phyloP scores from a whole-genome alignment of 2,888 invertebrate genomes.

The Linnaemya vulpina region DNA sequence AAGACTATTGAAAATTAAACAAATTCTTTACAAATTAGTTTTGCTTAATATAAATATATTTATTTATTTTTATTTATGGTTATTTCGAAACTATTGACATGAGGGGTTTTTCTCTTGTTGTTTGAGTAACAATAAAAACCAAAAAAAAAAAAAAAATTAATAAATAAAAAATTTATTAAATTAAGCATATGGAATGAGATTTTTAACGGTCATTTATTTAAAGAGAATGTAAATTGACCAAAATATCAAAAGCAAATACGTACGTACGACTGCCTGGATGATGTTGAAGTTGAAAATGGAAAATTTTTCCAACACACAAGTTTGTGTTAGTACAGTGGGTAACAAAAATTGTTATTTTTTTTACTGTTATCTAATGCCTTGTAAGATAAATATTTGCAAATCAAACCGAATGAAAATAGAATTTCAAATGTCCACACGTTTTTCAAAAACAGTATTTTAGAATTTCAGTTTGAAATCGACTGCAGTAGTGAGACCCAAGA shows the following conservation, averaged over 20 bases:
- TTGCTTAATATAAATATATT: conserved; percentile 1
- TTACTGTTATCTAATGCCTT: too few relatives aligned
- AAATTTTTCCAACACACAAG: not conserved
- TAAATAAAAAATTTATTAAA: conserved; percentile 18
- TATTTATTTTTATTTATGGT: not conserved
- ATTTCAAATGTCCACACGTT: too few relatives aligned
- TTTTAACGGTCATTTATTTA: conserved; percentile 60
- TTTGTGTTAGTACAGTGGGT: not conserved
- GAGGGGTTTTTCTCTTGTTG: not conserved
- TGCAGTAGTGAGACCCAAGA: too few relatives aligned
- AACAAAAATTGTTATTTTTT: not conserved
- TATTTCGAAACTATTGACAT: conserved; percentile 36
- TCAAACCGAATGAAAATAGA: too few relatives aligned
- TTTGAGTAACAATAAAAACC: not conserved
- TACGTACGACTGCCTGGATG: not conserved
- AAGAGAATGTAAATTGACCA: conserved; percentile 45
- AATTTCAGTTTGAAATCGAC: too few relatives aligned
- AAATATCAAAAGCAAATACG: conserved; percentile 1
- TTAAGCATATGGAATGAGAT: conserved; percentile 48
- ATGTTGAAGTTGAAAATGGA: not conserved
- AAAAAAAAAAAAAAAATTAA: conserved; percentile 9
- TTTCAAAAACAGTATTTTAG: too few relatives aligned
- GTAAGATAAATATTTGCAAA: too few relatives aligned
- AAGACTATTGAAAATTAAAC: not conserved
- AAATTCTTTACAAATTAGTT: not conserved